Evolutionary conservation across 30 jellyfish, hydroid and myxozoan species (phyloP).

Genomic region (Sanderia malayensis): DNA sequence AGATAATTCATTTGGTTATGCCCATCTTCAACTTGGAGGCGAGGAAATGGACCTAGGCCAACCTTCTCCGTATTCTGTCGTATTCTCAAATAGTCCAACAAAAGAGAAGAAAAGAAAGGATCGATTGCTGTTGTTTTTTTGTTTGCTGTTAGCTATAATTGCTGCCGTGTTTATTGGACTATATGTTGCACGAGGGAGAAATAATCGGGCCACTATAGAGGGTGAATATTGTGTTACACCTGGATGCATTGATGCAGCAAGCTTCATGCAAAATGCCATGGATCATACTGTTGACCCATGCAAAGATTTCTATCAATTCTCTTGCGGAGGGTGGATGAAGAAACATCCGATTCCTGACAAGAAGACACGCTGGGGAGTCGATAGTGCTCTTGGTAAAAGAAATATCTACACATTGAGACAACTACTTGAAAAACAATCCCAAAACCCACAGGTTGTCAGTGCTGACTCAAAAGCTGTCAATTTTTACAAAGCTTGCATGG

Average conservation of each 20-base stretch:
- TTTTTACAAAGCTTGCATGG: slow-evolving; percentile 82
- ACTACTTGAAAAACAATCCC: slow-evolving; percentile 30
- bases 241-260: slow-evolving; percentile 84
- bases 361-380: slow-evolving; percentile 66
- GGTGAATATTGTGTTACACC: slow-evolving; percentile 44
- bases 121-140: not conserved
- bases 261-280: slow-evolving; percentile 72
- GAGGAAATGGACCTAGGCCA: slow-evolving; percentile 37
- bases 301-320: slow-evolving; percentile 63
- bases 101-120: not conserved
- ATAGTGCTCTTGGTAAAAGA: slow-evolving; percentile 51
- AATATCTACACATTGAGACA: slow-evolving; percentile 58
- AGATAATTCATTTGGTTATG: slow-evolving; percentile 54
- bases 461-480: slow-evolving; percentile 58
- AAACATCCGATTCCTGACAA: slow-evolving; percentile 85
- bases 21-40: slow-evolving; percentile 51
- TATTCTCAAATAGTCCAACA: slow-evolving; percentile 22
- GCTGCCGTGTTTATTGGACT: slow-evolving; percentile 31
- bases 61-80: slow-evolving; percentile 46
- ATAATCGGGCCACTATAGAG: not conserved
- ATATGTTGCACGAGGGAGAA: slow-evolving; percentile 10
- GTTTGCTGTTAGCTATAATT: slow-evolving; percentile 2
- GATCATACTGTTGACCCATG: slow-evolving; percentile 68
- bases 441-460: slow-evolving; percentile 16
- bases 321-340: slow-evolving; percentile 91